phyloP scores from a whole-genome alignment of 2,888 invertebrate species.

The Lydus trimaculatus region DNA sequence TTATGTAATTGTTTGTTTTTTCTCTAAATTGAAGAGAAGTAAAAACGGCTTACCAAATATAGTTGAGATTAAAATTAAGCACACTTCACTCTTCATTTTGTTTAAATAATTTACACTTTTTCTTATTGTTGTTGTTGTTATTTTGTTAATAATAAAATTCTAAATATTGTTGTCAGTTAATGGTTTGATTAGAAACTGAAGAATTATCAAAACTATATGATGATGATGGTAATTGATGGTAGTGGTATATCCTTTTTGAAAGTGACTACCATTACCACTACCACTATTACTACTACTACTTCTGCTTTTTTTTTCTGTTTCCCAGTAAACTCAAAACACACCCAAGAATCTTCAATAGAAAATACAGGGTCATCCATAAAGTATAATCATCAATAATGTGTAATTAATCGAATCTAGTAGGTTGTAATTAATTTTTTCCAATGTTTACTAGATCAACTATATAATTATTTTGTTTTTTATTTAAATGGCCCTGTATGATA shows the following conservation, averaged over 20 bases:
- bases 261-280: slow-evolving; percentile 41
- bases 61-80: slow-evolving; percentile 39
- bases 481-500: background rate
- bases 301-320: background rate
- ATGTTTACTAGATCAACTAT: too few species aligned
- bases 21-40: too few species aligned
- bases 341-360: background rate
- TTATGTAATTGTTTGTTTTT: too few species aligned
- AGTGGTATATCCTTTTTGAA: slow-evolving; percentile 40
- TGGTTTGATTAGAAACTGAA: background rate
- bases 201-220: background rate
- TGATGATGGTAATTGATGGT: slow-evolving; percentile 16
- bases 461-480: too few species aligned
- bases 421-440: too few species aligned
- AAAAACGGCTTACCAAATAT: slow-evolving; percentile 41
- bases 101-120: background rate
- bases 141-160: background rate
- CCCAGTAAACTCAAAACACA: background rate
- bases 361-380: background rate
- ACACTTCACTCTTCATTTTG: slow-evolving; percentile 46
- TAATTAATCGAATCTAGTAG: too few species aligned
- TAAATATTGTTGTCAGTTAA: slow-evolving; percentile 6
- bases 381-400: too few species aligned
- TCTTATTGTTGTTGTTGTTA: background rate
- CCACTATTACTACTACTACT: background rate